These are phyloP conservation scores for Streptopelia turtur DNA, from an alignment of 2,797 vertebrate genomes.

Conservation along the genomic window DNA sequence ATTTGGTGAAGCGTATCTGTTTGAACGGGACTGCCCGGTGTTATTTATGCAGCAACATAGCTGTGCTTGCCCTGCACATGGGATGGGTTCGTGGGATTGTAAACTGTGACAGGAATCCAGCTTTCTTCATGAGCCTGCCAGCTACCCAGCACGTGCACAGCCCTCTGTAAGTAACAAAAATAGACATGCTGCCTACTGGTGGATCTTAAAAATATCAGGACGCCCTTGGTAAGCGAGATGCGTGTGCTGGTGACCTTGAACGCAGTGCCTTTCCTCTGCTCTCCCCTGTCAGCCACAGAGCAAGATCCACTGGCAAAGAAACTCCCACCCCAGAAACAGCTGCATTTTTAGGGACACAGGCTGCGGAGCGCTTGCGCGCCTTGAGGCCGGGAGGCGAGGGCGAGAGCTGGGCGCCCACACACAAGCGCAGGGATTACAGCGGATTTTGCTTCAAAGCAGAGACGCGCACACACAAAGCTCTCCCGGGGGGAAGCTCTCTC, in stretches of 20 bases:
- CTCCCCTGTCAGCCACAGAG: neutral
- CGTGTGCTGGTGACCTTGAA: slow-evolving; percentile 4
- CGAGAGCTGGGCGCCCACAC: neutral
- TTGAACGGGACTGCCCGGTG: neutral
- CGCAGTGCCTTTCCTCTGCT: neutral
- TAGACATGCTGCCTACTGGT: neutral
- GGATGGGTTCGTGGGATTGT: neutral
- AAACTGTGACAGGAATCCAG: neutral
- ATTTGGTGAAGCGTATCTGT: fast-evolving
- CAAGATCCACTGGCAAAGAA: neutral
- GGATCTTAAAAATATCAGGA: slow-evolving; percentile 1
- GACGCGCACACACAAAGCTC: neutral
- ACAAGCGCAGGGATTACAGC: neutral
- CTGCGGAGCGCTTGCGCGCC: neutral
- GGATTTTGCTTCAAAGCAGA: neutral
- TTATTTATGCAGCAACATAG: neutral
- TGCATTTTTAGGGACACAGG: neutral
- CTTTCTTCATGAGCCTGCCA: neutral
- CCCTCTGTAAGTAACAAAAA: neutral
- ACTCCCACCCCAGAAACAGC: neutral
- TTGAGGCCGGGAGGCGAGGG: neutral
- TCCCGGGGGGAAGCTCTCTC: neutral
- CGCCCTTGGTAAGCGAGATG: neutral
- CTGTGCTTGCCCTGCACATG: fast-evolving
- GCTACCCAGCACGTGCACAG: neutral